Evolutionary conservation across 2,113 vertebrate species (phyloP), one percentile per base, ranked within the genome.

Genomic region (Galemys pyrenaicus): DNA sequence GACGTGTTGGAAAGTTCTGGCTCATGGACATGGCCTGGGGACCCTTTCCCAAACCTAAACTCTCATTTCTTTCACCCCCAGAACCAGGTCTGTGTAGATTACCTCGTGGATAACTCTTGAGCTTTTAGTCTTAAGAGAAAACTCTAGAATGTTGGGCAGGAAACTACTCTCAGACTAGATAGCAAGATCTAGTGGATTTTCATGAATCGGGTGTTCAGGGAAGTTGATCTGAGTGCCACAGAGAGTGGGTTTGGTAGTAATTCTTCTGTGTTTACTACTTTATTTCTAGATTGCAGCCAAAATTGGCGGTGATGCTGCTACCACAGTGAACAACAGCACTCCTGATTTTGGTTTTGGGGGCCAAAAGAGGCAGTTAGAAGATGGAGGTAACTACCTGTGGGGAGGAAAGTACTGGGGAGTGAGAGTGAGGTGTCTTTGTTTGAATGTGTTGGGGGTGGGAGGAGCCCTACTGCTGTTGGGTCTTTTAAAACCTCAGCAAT

Each of bases 361-460:
- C 96, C 99, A 99, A 96, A 99, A 99, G 93, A 98, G 99, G 80
- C 99, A 99, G 60, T 97, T 99, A 92, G 99, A 99, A 97, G 99
- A 99, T 96, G 99, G 98, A 99, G 99, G 99, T 99, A 98, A 74
- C 86, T 68, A 12, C 35, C 2, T 37, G 78, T 13, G 13, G 73
- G 46, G 77, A 58, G 67, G 24, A 74, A n/a, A 60, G 49, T 56
- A 7, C 11, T 15, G n/a, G 15, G 87, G 46, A 35, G n/a, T 44
- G 75, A 84, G 54, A 87, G 87, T 26, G 26, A n/a, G 32, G 67
- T 5, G 30, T 37, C 77, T 95, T 60, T 81, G 65, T 88, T 65
- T 70, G 80, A 77, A 54, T 39, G 64, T 35, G 37, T 28, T 39
- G 56, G 49, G 58, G n/a, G 62, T 22, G 8, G 6, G 37, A 41